A percentile compares a stretch with the other conserved stretches of the same genome.
These are phyloP conservation scores for Naja naja DNA, from an alignment of 2,113 vertebrate species.

Conservation along the genomic window DNA sequence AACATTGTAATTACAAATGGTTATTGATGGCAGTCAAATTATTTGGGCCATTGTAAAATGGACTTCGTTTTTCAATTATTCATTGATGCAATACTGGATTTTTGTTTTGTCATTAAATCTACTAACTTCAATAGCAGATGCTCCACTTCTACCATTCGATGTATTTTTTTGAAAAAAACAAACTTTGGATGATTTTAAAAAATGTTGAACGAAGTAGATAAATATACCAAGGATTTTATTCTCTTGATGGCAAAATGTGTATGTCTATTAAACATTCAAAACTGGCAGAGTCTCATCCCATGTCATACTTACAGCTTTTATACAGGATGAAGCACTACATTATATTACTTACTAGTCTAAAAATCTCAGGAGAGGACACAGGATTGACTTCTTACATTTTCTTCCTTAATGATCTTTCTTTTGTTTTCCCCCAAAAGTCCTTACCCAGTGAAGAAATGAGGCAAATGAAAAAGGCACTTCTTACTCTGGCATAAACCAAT, in stretches of 20 bases:
- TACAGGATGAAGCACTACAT: not conserved
- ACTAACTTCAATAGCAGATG: not conserved
- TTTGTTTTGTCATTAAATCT: not conserved
- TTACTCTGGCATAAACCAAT: not conserved
- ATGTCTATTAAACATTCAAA: not conserved
- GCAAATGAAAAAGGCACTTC: slow-evolving; percentile 41
- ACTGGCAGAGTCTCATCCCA: not conserved
- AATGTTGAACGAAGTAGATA: not conserved
- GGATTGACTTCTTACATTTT: not conserved
- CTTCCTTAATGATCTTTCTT: not conserved
- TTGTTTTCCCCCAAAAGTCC: not conserved
- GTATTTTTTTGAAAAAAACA: not conserved
- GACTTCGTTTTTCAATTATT: not conserved
- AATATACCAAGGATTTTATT: not conserved
- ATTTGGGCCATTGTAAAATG: not conserved
- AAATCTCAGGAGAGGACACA: not conserved
- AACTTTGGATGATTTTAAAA: not conserved
- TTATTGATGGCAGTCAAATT: not conserved
- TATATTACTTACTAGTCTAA: not conserved
- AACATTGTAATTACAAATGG: not conserved
- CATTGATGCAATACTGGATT: not conserved
- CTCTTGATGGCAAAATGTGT: not conserved
- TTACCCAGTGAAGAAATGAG: not conserved
- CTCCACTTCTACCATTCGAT: not conserved
- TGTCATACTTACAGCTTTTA: not conserved